Evolutionary conservation across 2,113 vertebrate genomes (phyloP).

Genomic region (Tichodroma muraria): DNA sequence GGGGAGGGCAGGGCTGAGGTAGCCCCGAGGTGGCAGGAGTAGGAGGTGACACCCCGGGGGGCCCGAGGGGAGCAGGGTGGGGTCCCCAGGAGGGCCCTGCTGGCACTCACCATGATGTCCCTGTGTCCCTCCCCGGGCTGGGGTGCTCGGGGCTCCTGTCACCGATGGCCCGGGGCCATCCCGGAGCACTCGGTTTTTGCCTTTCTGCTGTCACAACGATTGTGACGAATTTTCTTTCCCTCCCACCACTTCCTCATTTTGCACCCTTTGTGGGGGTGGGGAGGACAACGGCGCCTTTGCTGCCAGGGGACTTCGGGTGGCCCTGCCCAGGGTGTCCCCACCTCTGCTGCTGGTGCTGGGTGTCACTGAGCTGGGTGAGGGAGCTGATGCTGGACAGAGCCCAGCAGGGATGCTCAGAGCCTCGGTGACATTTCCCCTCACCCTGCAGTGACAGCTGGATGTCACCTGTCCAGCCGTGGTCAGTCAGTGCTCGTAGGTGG

Average conservation of each 20-base stretch:
- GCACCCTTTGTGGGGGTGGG: neutral
- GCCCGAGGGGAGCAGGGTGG: neutral
- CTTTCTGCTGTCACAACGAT: neutral
- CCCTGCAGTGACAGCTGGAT: fast-evolving
- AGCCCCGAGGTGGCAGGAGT: neutral
- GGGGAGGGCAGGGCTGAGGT: neutral
- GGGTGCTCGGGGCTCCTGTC: neutral
- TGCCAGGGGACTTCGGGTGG: neutral
- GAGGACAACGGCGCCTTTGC: neutral
- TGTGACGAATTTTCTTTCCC: neutral
- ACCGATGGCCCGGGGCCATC: neutral
- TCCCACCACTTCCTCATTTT: conserved; percentile 46
- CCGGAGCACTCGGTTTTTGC: fast-evolving
- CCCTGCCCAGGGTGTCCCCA: neutral
- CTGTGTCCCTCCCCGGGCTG: fast-evolving
- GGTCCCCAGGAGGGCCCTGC: neutral
- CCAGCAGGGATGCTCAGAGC: neutral
- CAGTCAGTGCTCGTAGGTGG: neutral
- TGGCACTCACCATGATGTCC: conserved; percentile 50
- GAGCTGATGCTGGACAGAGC: neutral
- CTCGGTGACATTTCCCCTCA: fast-evolving
- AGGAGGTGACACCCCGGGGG: neutral
- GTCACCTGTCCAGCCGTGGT: neutral
- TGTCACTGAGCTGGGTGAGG: neutral
- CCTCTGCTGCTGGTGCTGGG: neutral